Conservation (phyloP, 2,797 vertebrate genomes). For the Lagorchestes hirsutus region DNA sequence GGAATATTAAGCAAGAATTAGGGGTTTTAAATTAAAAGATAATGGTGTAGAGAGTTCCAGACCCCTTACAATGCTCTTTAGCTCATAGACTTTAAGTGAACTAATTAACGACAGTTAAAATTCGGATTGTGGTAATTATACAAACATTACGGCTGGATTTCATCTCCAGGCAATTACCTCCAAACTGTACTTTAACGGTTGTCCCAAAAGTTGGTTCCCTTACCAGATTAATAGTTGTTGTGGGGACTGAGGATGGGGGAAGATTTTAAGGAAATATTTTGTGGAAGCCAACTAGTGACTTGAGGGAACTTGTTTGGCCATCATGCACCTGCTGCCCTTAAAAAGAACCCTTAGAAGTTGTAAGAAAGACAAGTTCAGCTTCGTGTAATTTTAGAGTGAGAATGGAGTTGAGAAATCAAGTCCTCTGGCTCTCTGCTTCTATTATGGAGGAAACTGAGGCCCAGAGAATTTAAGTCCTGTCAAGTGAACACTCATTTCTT, state of each 20-base stretch:
- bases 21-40: too few species aligned
- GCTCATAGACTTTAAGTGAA: neutral
- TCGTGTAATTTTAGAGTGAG: neutral
- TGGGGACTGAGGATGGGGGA: neutral
- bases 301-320: neutral
- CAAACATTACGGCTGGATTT: neutral
- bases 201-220: neutral
- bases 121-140: neutral
- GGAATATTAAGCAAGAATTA: too few species aligned
- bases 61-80: neutral
- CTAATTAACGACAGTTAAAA: neutral
- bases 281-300: neutral
- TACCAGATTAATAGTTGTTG: neutral
- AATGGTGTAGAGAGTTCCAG: too few species aligned
- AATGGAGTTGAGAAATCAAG: neutral
- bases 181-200: neutral
- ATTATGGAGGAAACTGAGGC: neutral
- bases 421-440: neutral
- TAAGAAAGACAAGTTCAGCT: slow-evolving; percentile 5
- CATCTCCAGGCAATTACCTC: neutral
- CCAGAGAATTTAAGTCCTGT: neutral
- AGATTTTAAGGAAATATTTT: neutral
- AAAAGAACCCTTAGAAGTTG: neutral
- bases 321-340: neutral
- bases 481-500: neutral